phyloP scores from a whole-genome alignment of 2,888 invertebrate species.

The Agrilus cyanescens region DNA sequence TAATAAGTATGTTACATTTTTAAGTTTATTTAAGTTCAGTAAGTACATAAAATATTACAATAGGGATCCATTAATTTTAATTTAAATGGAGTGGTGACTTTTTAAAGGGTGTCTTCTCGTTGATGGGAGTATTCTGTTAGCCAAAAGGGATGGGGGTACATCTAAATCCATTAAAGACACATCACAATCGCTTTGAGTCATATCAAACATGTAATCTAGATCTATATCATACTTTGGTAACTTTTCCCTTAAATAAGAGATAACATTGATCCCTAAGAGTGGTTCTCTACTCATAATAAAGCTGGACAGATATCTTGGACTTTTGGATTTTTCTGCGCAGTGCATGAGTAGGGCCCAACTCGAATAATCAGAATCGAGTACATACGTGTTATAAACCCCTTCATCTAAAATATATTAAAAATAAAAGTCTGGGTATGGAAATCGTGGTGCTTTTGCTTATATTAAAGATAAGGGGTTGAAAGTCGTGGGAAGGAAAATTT shows the following conservation, averaged over 20 bases:
- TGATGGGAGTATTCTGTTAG: conserved; percentile 20
- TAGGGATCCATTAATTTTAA: no score
- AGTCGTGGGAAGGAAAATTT: no score
- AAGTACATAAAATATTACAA: no score
- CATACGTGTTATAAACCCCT: conserved; percentile 79
- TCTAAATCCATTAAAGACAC: conserved; percentile 31
- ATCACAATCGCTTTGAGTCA: conserved; percentile 59
- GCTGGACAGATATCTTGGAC: conserved; percentile 68
- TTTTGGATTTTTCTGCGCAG: conserved; percentile 73
- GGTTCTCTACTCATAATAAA: conserved; percentile 62
- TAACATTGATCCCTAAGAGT: conserved; percentile 51
- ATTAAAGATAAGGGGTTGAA: no score
- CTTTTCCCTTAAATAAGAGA: conserved; percentile 66
- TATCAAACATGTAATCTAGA: conserved; percentile 70
- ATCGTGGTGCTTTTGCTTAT: no score
- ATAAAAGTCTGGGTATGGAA: background rate
- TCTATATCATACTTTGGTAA: conserved; percentile 75
- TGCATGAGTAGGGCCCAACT: conserved; percentile 76
- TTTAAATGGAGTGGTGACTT: conserved; percentile 26
- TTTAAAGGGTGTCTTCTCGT: conserved; percentile 37
- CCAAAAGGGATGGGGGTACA: conserved; percentile 25
- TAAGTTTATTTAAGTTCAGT: no score
- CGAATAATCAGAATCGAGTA: conserved; percentile 72
- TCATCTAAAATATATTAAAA: conserved; percentile 49
- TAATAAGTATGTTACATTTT: no score